Evolutionary conservation across 2,113 vertebrate genomes (phyloP).

Genomic region (Siniperca chuatsi): DNA sequence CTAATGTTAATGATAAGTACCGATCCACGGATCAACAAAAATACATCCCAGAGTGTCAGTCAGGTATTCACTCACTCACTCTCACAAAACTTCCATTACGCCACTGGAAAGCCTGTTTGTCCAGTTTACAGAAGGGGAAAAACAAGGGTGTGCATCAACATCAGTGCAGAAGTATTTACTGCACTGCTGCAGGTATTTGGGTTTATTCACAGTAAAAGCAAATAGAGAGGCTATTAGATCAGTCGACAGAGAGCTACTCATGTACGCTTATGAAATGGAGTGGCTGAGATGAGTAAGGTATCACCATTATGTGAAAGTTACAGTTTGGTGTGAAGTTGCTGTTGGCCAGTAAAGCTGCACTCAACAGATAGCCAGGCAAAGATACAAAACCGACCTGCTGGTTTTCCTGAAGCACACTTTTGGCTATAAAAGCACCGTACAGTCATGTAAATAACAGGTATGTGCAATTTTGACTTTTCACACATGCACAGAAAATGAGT

Average conservation of each 20-base stretch:
- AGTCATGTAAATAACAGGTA: not conserved
- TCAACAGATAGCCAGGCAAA: conserved; percentile 58
- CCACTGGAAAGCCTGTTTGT: conserved; percentile 73
- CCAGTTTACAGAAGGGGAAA: conserved; percentile 66
- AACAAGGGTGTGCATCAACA: conserved; percentile 66
- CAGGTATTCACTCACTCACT: conserved; percentile 28
- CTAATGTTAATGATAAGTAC: not conserved
- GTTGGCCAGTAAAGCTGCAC: conserved; percentile 63
- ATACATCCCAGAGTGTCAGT: conserved; percentile 11
- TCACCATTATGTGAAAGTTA: conserved; percentile 78
- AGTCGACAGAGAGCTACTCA: conserved; percentile 64
- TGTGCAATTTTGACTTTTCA: not conserved
- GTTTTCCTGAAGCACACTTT: conserved; percentile 3
- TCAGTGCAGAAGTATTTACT: conserved; percentile 52
- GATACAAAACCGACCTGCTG: conserved; percentile 27
- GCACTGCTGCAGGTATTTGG: conserved; percentile 42
- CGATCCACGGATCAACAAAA: not conserved
- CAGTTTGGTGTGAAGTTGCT: conserved; percentile 80
- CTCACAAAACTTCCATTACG: conserved; percentile 30
- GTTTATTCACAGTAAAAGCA: conserved; percentile 58
- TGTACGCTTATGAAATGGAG: conserved; percentile 72
- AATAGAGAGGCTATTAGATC: conserved; percentile 69
- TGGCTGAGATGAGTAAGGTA: conserved; percentile 69
- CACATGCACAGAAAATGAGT: not conserved
- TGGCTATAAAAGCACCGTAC: not conserved